Evolutionary conservation across 2,888 invertebrate genomes (phyloP).

Genomic region (Nezara viridula): DNA sequence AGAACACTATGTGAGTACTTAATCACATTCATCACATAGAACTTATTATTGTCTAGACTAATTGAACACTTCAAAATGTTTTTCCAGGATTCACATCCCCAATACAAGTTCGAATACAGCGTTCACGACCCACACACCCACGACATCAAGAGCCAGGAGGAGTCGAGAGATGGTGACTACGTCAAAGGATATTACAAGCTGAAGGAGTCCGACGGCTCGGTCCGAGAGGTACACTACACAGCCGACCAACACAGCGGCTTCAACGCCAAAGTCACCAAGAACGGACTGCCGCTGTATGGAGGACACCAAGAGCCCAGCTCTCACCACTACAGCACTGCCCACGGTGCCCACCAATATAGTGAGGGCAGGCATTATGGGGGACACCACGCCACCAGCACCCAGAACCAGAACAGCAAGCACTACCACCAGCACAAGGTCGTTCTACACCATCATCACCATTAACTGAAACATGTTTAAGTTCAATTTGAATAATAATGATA

Average conservation of each 20-base stretch:
- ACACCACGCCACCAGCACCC: background rate
- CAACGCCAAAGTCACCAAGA: background rate
- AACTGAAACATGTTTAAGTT: no score
- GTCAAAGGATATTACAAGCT: slow-evolving; percentile 1
- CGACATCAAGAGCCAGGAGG: background rate
- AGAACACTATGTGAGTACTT: no score
- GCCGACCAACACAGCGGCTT: background rate
- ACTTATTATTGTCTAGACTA: no score
- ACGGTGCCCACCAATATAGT: background rate
- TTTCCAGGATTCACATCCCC: background rate
- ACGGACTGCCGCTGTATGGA: background rate
- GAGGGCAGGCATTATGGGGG: background rate
- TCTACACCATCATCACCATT: background rate
- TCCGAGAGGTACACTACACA: background rate
- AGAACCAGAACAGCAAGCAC: background rate
- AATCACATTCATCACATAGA: no score
- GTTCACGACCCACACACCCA: slow-evolving; percentile 8
- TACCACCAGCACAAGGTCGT: background rate
- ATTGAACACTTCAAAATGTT: no score
- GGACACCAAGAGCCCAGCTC: background rate
- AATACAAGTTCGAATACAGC: slow-evolving; percentile 22
- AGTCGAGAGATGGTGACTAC: background rate
- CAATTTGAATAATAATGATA: no score
- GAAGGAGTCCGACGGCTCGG: background rate
- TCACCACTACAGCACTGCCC: background rate